phyloP scores from a whole-genome alignment of 2,113 vertebrate species.

The Apodemus sylvaticus region DNA sequence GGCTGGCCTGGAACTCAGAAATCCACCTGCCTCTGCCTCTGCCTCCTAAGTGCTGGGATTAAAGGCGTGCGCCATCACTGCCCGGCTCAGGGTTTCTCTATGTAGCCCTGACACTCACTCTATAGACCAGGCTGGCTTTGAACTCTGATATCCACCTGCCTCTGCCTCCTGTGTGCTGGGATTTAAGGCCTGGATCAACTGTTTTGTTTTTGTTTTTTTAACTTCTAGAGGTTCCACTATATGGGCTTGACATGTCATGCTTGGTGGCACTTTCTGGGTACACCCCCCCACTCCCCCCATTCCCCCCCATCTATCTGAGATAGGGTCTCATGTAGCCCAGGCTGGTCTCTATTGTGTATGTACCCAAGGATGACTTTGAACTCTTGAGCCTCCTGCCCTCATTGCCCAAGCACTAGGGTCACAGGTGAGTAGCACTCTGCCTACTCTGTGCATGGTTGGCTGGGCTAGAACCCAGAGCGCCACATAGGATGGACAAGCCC shows the following conservation, averaged over 20 bases:
- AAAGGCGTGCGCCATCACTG: no score
- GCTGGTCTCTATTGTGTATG: neutral
- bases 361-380: neutral
- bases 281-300: no score
- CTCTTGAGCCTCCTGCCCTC: neutral
- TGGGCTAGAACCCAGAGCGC: neutral
- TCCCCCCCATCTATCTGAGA: neutral
- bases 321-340: neutral
- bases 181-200: neutral
- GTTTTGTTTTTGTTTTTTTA: neutral
- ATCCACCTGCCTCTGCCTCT: no score
- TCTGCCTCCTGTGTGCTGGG: neutral
- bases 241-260: neutral
- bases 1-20: no score
- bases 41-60: no score
- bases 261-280: neutral
- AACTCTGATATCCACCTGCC: neutral
- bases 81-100: neutral
- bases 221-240: neutral
- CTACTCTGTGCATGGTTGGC: neutral
- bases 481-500: neutral
- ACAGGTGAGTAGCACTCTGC: no score
- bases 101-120: neutral
- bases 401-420: neutral
- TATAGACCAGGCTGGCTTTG: neutral